Conservation (phyloP, 2,797 vertebrate species). For the Gallinago nigripennis region DNA sequence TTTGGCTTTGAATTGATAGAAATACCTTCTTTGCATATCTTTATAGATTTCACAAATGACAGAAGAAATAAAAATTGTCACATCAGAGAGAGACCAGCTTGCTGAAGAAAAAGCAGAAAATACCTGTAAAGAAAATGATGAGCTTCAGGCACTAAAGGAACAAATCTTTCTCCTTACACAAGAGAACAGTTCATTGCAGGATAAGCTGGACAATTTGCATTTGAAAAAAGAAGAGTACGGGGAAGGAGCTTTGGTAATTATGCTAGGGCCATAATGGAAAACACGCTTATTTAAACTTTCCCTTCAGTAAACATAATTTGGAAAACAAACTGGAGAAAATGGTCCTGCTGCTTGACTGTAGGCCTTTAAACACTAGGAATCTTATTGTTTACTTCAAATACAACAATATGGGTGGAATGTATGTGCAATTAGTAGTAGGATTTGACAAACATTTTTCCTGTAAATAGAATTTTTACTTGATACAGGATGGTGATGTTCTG, state of each 20-base stretch:
- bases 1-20: not conserved
- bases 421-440: not conserved
- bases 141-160: not conserved
- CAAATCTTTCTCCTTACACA: not conserved
- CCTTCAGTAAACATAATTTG: not conserved
- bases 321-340: not conserved
- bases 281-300: not conserved
- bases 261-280: not conserved
- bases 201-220: not conserved
- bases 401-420: too few species aligned
- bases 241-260: not conserved
- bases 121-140: not conserved
- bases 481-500: not conserved
- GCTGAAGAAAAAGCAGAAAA: not conserved
- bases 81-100: conserved; percentile 18
- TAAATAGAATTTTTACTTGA: not conserved
- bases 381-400: not conserved
- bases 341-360: not conserved
- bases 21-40: rapidly evolving
- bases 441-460: not conserved
- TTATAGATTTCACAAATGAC: conserved; percentile 31
- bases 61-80: conserved; percentile 8
- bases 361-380: not conserved
- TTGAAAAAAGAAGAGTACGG: not conserved
- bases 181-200: not conserved